phyloP scores from a whole-genome alignment of 2,113 vertebrate species.

The Manacus vitellinus region DNA sequence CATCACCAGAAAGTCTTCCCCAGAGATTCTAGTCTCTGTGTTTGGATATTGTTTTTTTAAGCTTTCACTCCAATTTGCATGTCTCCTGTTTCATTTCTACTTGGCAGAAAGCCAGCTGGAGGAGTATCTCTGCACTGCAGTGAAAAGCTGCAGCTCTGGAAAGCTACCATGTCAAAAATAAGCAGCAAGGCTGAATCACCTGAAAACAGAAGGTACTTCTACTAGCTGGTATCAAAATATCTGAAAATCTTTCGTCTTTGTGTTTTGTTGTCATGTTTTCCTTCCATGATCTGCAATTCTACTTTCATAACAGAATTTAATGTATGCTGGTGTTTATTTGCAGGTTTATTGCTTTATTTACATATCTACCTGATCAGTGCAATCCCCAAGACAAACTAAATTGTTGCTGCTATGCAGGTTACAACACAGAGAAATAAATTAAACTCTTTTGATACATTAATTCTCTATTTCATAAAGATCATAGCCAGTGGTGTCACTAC shows the following conservation, averaged over 20 bases:
- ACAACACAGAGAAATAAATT: not conserved
- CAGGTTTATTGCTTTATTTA: not conserved
- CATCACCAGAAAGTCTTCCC: not conserved
- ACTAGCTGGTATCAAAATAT: not conserved
- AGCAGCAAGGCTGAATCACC: not conserved
- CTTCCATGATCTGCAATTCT: not conserved
- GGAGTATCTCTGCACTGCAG: slow-evolving; percentile 67
- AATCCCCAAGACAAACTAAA: not conserved
- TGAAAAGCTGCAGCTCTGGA: slow-evolving; percentile 59
- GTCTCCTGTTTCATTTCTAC: not conserved
- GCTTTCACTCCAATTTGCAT: not conserved
- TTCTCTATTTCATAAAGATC: not conserved
- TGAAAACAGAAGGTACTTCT: not conserved
- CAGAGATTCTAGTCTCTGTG: not conserved
- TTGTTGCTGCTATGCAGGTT: not conserved
- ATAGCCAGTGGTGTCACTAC: not conserved
- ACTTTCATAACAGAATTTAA: not conserved
- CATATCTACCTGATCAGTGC: not conserved
- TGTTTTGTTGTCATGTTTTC: not conserved
- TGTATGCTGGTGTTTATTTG: not conserved
- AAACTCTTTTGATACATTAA: not conserved
- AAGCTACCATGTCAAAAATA: slow-evolving; percentile 17
- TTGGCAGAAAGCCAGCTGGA: slow-evolving; percentile 52
- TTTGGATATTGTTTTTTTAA: not conserved
- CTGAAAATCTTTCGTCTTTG: not conserved